Conservation (phyloP, 2,888 invertebrate species). For the Carterocephalus palaemon region DNA sequence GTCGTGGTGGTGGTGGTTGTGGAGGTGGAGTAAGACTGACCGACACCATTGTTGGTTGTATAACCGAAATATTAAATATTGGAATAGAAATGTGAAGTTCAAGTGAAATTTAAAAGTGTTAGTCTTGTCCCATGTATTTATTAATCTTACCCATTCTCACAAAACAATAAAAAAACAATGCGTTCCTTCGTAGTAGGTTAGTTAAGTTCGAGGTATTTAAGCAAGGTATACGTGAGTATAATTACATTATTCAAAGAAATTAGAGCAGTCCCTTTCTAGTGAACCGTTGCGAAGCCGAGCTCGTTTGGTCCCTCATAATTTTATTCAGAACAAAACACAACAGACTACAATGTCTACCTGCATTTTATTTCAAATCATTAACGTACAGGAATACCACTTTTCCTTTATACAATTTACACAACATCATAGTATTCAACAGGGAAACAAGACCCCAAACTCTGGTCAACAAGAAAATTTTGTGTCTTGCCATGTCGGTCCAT, state of each 20-base stretch:
- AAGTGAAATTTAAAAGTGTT: too few species aligned
- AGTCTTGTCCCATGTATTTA: too few species aligned
- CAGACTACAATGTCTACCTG: conserved; percentile 26
- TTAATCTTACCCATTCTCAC: too few species aligned
- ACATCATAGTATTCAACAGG: neutral
- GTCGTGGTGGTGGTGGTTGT: too few species aligned
- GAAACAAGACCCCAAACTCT: too few species aligned
- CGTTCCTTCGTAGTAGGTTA: conserved; percentile 29
- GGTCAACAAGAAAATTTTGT: too few species aligned
- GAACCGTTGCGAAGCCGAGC: conserved; percentile 47
- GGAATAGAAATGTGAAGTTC: too few species aligned
- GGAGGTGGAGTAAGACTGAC: too few species aligned
- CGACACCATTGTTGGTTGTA: too few species aligned
- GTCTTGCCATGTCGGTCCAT: too few species aligned
- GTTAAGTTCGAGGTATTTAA: conserved; percentile 39
- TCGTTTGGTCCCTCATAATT: conserved; percentile 50
- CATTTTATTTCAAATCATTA: conserved; percentile 18
- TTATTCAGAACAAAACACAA: conserved; percentile 41
- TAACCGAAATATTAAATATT: too few species aligned
- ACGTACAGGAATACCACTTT: neutral
- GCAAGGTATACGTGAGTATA: conserved; percentile 44
- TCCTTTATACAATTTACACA: neutral
- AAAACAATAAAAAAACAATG: conserved; percentile 5
- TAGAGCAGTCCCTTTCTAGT: conserved; percentile 56
- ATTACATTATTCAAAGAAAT: conserved; percentile 61